Percentiles rank a stretch among this genome's conserved stretches.
Conservation (phyloP, 2,113 vertebrate genomes). For the Ictalurus furcatus region DNA sequence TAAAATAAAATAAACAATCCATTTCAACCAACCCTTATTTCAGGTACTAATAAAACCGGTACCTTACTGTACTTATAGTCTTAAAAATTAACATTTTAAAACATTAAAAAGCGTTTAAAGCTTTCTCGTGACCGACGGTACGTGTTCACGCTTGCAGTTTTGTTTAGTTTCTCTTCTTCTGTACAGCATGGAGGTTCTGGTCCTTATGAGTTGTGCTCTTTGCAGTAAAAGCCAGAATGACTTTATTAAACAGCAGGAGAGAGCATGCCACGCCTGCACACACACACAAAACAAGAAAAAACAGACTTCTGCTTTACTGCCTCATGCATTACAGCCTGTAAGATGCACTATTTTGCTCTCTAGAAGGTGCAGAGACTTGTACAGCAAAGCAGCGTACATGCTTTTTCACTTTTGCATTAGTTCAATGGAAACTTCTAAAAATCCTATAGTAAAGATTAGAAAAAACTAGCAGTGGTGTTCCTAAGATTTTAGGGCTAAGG, state of each 20-base stretch:
- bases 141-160: not conserved
- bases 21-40: not conserved
- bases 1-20: not conserved
- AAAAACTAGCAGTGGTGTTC: not conserved
- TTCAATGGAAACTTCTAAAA: not conserved
- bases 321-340: not conserved
- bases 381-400: not conserved
- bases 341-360: not conserved
- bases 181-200: not conserved
- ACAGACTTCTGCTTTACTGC: conserved; percentile 1
- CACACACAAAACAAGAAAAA: not conserved
- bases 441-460: too few relatives aligned
- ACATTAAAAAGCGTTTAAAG: not conserved
- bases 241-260: conserved; percentile 67
- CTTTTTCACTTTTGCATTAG: not conserved
- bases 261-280: conserved; percentile 67
- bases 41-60: not conserved
- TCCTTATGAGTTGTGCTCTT: conserved; percentile 42
- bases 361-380: too few relatives aligned
- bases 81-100: not conserved
- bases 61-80: not conserved
- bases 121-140: not conserved
- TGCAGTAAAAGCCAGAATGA: conserved; percentile 45
- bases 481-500: not conserved
- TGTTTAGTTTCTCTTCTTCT: conserved; percentile 50